Base-by-base conservation (phyloP, 2,113 vertebrate genomes). In the Campylomormyrus tamandua region DNA sequence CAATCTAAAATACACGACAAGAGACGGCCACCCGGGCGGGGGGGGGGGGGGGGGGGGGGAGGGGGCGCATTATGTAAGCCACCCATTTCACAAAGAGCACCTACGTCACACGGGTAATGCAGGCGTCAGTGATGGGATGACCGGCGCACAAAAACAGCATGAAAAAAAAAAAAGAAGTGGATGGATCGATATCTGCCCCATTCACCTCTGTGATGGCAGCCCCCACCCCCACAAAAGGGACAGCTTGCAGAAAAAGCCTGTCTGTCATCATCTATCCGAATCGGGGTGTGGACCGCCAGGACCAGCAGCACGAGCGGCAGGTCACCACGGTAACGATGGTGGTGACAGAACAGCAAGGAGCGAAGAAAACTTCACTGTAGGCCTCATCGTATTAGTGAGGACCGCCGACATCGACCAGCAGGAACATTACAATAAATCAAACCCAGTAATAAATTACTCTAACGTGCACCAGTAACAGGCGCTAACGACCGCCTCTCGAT, bases 201-300 rank as follows among this genome's bases (percentile, higher is more conserved):
- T 95, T 95, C 93, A 94, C 93, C 93, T 45, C 80, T 87, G 89
- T n/a, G 35, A 45, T 92, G 90, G 90, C 93, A 91, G 91, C 92
- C 92, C 92, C 93, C 92, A 90, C 90, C 48, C 27, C 89, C 94
- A 90, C 62, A 90, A 96, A 95, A 91, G 94, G 94, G 92, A 96
- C 94, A 96, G 96, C 95, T 96, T 96, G 95, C 95, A 96, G 93
- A 96, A 95, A 90, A 86, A 70, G 42, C 91, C 87, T 84, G 92
- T 95, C 89, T 39, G 86, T 93, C 31, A 94, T 96, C 95, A 96
- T 95, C 95, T 95, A 95, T 95, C 96, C 93, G 92, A 92, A 92
- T 89, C 92, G 90, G 93, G 90, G 93, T 92, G 93, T 92, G 39
- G 91, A 89, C 92, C 90, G 92, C 53, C 92, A 93, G 49, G 84